Evolutionary conservation across 2,797 vertebrate species (phyloP).

Genomic region (Aldrovandia affinis): DNA sequence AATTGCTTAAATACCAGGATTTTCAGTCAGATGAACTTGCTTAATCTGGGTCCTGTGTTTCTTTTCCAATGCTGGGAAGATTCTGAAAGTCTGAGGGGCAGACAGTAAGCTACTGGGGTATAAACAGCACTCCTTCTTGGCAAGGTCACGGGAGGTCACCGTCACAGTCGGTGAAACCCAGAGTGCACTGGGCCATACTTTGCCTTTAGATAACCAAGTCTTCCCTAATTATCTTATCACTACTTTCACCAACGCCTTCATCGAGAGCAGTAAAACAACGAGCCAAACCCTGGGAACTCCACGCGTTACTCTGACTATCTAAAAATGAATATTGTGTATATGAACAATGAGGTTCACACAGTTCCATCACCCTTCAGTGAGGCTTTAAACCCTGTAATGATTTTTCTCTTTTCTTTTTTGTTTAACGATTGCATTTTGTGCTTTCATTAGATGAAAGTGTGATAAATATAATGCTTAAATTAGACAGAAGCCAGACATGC

Average conservation of each 20-base stretch:
- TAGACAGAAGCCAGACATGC: neutral
- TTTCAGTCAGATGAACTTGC: constrained; percentile 45
- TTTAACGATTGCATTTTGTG: neutral
- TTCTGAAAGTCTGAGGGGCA: neutral
- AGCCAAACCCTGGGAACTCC: neutral
- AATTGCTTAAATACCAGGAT: constrained; percentile 36
- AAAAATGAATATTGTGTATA: neutral
- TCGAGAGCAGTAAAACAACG: neutral
- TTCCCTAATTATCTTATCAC: neutral
- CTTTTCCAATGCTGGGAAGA: neutral
- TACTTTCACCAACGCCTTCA: neutral
- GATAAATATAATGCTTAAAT: neutral
- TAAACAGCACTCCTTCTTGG: neutral
- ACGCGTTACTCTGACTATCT: no score
- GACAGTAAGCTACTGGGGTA: neutral
- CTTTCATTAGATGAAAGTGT: neutral
- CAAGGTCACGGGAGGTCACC: neutral
- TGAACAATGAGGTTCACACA: neutral
- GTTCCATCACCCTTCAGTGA: neutral
- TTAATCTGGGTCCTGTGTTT: constrained; percentile 19
- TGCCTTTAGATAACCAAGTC: neutral
- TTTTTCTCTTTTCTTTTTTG: neutral
- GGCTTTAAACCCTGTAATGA: neutral
- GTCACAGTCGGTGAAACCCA: neutral
- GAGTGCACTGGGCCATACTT: neutral